Percentiles rank a stretch among this genome's conserved stretches.
These are phyloP conservation scores for Jacana jacana DNA, from an alignment of 2,113 vertebrate genomes.

Conservation along the genomic window DNA sequence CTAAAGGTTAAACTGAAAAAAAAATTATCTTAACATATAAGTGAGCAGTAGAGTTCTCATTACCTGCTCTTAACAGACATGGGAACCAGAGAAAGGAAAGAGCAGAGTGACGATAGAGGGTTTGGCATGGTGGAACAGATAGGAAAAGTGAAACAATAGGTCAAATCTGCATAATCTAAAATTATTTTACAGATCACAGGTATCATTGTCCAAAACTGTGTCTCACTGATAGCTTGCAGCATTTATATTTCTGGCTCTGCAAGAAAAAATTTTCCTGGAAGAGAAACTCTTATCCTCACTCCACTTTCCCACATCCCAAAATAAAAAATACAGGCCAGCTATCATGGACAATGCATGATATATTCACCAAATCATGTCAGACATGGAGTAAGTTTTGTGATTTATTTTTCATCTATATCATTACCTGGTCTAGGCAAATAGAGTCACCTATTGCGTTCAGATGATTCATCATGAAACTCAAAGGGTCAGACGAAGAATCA, in stretches of 20 bases:
- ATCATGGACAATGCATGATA: not conserved
- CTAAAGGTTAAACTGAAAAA: not conserved
- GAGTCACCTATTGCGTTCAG: constrained; percentile 79
- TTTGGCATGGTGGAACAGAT: not conserved
- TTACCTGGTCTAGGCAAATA: constrained; percentile 77
- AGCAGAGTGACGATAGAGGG: not conserved
- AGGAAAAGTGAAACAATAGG: not conserved
- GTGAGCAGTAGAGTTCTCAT: not conserved
- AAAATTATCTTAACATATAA: not conserved
- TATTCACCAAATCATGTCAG: not conserved
- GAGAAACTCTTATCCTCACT: not conserved
- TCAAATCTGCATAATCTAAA: not conserved
- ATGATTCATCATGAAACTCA: constrained; percentile 86
- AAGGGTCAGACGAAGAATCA: constrained; percentile 77
- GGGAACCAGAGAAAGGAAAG: not conserved
- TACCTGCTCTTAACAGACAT: not conserved
- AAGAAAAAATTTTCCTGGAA: not conserved
- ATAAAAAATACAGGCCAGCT: not conserved
- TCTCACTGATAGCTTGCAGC: not conserved
- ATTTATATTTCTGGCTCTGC: not conserved
- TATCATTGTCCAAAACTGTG: not conserved
- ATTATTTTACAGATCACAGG: not conserved
- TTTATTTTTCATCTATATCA: not conserved
- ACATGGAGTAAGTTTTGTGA: not conserved
- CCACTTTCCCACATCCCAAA: not conserved